These are phyloP conservation scores for Gambusia holbrooki DNA, from an alignment of 2,113 vertebrate species.

Conservation along the genomic window DNA sequence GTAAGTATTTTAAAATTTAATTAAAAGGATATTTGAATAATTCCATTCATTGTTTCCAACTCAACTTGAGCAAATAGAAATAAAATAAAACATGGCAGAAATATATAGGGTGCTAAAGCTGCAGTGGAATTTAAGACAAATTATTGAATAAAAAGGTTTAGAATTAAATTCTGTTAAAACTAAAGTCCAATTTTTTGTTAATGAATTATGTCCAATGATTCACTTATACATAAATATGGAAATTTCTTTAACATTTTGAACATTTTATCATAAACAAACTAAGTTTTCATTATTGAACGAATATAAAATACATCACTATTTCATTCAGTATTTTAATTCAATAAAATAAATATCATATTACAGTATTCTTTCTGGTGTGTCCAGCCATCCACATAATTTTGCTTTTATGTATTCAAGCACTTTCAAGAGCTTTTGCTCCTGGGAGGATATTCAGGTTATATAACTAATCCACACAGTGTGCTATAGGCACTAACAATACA, in stretches of 20 bases:
- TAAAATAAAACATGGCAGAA: too few relatives aligned
- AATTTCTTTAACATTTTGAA: background rate
- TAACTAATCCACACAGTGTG: constrained; percentile 11
- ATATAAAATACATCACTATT: background rate
- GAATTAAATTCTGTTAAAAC: too few relatives aligned
- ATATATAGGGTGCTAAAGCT: too few relatives aligned
- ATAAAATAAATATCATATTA: background rate
- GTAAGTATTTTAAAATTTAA: too few relatives aligned
- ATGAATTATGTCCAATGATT: too few relatives aligned
- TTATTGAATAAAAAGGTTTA: too few relatives aligned
- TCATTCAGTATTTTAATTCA: background rate
- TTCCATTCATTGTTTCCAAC: too few relatives aligned
- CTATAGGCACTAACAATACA: background rate
- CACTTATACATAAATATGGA: too few relatives aligned
- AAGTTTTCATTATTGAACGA: background rate
- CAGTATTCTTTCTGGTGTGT: background rate
- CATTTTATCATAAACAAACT: background rate
- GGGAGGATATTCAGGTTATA: constrained; percentile 9
- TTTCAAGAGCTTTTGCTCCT: constrained; percentile 15
- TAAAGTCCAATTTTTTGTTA: too few relatives aligned
- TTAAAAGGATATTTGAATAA: too few relatives aligned
- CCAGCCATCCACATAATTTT: background rate
- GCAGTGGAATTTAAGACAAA: too few relatives aligned
- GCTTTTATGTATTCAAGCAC: constrained; percentile 11
- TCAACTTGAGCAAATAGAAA: too few relatives aligned